phyloP scores from a whole-genome alignment of 2,113 vertebrate genomes.

The Euleptes europaea region DNA sequence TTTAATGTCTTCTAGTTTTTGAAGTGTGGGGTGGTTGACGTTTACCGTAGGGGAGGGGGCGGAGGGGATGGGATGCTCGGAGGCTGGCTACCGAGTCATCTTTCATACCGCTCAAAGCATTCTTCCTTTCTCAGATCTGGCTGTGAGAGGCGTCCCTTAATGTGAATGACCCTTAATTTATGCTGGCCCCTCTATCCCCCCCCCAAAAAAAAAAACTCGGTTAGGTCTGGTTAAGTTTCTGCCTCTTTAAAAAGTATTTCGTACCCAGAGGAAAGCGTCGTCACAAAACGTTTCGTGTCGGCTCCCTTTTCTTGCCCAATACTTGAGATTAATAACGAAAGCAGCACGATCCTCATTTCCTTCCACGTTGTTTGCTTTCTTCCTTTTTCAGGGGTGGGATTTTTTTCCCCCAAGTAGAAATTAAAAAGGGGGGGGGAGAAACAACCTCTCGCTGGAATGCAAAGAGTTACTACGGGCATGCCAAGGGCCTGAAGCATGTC shows the following conservation, averaged over 20 bases:
- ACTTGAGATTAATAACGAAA: background rate
- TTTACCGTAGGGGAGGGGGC: slow-evolving; percentile 28
- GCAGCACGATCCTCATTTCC: too few species aligned
- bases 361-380: background rate
- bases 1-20: slow-evolving; percentile 34
- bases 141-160: slow-evolving; percentile 44
- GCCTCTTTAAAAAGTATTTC: background rate
- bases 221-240: slow-evolving; percentile 35
- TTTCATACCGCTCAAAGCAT: background rate
- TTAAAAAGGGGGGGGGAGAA: too few species aligned
- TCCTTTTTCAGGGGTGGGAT: background rate
- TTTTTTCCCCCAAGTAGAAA: too few species aligned
- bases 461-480: background rate
- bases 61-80: slow-evolving; percentile 3
- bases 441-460: too few species aligned
- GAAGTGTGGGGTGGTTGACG: slow-evolving; percentile 46
- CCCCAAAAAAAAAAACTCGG: slow-evolving; percentile 11
- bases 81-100: background rate
- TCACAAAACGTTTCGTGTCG: too few species aligned
- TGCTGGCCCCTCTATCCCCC: background rate
- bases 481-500: background rate
- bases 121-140: slow-evolving; percentile 35
- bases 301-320: background rate
- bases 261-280: too few species aligned
- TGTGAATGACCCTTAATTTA: slow-evolving; percentile 44